Percentiles rank a stretch among this genome's conserved stretches.
Conservation (phyloP, 2,888 invertebrate species). For the Hoplodrina blanda region DNA sequence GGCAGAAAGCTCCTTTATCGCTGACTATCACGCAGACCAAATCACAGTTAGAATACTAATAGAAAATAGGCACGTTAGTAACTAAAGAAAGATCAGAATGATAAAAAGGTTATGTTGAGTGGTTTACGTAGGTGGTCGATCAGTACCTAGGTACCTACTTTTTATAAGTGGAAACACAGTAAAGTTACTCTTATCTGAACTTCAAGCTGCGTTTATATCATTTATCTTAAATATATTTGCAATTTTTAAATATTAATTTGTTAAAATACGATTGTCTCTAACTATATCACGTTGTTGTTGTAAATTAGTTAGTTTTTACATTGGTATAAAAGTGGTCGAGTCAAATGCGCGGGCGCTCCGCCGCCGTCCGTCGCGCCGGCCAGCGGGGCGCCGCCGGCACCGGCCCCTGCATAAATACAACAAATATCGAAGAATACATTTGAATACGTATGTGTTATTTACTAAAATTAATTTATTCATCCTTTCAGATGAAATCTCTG, state of each 20-base stretch:
- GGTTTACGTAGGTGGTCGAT: too few species aligned
- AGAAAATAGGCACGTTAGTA: too few species aligned
- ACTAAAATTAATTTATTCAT: slow-evolving; percentile 69
- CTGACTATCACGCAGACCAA: too few species aligned
- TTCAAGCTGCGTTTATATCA: neutral
- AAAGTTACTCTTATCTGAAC: neutral
- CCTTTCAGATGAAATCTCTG: slow-evolving; percentile 41
- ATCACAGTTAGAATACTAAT: too few species aligned
- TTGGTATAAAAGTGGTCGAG: slow-evolving; percentile 80
- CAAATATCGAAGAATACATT: slow-evolving; percentile 78
- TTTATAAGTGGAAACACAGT: neutral
- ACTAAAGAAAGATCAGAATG: too few species aligned
- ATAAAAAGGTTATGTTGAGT: too few species aligned
- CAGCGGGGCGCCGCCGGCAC: slow-evolving; percentile 79
- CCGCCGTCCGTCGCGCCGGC: slow-evolving; percentile 51
- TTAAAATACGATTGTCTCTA: slow-evolving; percentile 75
- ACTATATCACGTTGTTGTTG: slow-evolving; percentile 74
- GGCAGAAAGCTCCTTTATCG: too few species aligned
- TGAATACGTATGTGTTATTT: slow-evolving; percentile 73
- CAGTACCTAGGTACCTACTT: too few species aligned
- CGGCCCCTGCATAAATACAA: slow-evolving; percentile 81
- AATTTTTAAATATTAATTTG: slow-evolving; percentile 74
- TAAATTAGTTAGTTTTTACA: slow-evolving; percentile 85
- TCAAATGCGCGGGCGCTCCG: slow-evolving; percentile 76
- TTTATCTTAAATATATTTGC: slow-evolving; percentile 47